phyloP scores from a whole-genome alignment of 2,797 vertebrate species.

The Antennarius maculatus region DNA sequence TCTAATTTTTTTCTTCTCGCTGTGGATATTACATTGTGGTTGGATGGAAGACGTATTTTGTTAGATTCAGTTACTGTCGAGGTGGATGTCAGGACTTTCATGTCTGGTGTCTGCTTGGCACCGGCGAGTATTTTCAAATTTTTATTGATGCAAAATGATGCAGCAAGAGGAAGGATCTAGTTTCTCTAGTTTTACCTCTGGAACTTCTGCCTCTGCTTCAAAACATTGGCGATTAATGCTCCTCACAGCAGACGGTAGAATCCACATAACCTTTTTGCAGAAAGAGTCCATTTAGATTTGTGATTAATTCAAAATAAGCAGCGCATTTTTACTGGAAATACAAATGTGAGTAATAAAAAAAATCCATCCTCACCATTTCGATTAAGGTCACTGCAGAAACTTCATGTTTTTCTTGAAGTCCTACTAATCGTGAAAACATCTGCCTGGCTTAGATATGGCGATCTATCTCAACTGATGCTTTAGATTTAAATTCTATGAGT shows the following conservation, averaged over 20 bases:
- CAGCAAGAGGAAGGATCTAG: background rate
- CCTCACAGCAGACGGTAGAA: constrained; percentile 4
- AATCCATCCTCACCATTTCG: background rate
- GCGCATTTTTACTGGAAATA: constrained; percentile 10
- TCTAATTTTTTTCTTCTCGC: constrained; percentile 22
- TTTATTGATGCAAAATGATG: constrained; percentile 15
- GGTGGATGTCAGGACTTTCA: constrained; percentile 42
- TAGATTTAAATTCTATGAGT: constrained; percentile 26
- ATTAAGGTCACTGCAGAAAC: constrained; percentile 11
- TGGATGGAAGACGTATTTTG: constrained; percentile 30
- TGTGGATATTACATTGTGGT: constrained; percentile 13
- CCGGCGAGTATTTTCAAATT: constrained; percentile 27
- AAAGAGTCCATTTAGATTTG: constrained; percentile 10
- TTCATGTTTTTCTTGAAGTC: background rate
- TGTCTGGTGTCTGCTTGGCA: constrained; percentile 34
- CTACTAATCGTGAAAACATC: constrained; percentile 2
- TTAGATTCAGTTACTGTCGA: constrained; percentile 35
- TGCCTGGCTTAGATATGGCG: background rate
- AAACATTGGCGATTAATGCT: too few species aligned
- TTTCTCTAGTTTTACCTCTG: background rate
- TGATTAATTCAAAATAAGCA: constrained; percentile 5
- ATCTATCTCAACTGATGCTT: constrained; percentile 17
- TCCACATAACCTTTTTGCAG: background rate
- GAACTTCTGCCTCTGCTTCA: too few species aligned
- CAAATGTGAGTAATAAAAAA: background rate